Evolutionary conservation across 2,113 vertebrate genomes (phyloP).

Genomic region (Scopus umbretta): DNA sequence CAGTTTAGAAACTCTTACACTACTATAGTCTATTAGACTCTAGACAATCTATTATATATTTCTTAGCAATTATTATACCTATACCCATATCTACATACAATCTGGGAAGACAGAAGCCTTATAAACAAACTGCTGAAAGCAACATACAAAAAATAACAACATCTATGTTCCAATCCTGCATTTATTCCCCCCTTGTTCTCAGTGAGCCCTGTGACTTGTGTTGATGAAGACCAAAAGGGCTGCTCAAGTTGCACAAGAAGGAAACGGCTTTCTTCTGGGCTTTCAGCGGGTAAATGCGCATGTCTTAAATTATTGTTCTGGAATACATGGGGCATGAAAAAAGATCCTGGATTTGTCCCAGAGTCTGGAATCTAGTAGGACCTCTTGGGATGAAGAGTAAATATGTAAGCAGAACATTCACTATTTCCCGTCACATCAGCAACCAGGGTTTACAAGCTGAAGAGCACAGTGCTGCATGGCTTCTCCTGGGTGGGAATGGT

Average conservation of each 20-base stretch:
- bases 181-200: background rate
- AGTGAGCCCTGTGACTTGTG: background rate
- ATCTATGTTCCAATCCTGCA: background rate
- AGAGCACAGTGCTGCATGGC: background rate
- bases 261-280: background rate
- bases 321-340: background rate
- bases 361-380: background rate
- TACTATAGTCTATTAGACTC: background rate
- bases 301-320: background rate
- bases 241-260: background rate
- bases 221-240: background rate
- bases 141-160: background rate
- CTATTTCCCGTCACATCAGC: conserved; percentile 30
- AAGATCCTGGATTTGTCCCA: background rate
- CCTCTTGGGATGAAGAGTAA: conserved; percentile 7
- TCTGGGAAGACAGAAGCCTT: background rate
- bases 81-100: background rate
- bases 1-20: background rate
- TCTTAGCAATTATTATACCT: background rate
- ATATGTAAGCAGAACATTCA: conserved; percentile 24
- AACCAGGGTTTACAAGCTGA: background rate
- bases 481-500: background rate
- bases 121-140: background rate
- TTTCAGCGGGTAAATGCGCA: background rate
- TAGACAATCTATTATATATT: background rate